Evolutionary conservation across 37 sponge, comb jelly and placozoan species (phyloP).

Genomic region (Beroe ovata): DNA sequence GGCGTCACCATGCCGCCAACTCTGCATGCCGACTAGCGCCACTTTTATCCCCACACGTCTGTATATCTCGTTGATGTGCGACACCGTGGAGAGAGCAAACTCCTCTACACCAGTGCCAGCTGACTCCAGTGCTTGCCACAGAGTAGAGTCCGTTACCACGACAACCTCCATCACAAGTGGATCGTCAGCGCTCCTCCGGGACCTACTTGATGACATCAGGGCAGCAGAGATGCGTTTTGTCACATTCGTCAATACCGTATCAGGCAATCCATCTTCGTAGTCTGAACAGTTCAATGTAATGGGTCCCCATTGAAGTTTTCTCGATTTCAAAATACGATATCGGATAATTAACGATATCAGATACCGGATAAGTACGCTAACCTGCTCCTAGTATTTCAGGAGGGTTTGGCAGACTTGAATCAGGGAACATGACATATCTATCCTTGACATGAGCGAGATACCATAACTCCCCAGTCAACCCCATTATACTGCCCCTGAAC

Average conservation of each 20-base stretch:
- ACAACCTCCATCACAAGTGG: slow-evolving; percentile 14
- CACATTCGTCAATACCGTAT: too few species aligned
- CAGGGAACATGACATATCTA: slow-evolving; percentile 33
- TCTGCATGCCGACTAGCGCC: slow-evolving; percentile 54
- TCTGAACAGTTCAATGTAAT: too few species aligned
- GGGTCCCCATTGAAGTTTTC: too few species aligned
- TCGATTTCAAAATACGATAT: too few species aligned
- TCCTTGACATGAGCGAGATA: not conserved
- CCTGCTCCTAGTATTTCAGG: not conserved
- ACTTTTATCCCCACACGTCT: not conserved
- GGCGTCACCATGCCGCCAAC: not conserved
- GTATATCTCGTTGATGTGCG: slow-evolving; percentile 45
- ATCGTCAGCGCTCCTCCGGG: not conserved
- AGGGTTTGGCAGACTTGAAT: slow-evolving; percentile 12
- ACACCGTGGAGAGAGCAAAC: slow-evolving; percentile 25
- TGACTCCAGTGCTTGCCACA: slow-evolving; percentile 7
- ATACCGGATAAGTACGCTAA: too few species aligned
- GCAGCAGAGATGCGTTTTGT: too few species aligned
- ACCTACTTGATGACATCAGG: not conserved
- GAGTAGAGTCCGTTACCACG: slow-evolving; percentile 5
- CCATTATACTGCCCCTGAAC: not conserved
- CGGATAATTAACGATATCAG: too few species aligned
- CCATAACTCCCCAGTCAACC: not conserved
- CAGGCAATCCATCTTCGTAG: too few species aligned
- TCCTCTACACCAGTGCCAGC: not conserved